phyloP scores from a whole-genome alignment of 92 coral and sea anemone species.

The Pocillopora meandrina region DNA sequence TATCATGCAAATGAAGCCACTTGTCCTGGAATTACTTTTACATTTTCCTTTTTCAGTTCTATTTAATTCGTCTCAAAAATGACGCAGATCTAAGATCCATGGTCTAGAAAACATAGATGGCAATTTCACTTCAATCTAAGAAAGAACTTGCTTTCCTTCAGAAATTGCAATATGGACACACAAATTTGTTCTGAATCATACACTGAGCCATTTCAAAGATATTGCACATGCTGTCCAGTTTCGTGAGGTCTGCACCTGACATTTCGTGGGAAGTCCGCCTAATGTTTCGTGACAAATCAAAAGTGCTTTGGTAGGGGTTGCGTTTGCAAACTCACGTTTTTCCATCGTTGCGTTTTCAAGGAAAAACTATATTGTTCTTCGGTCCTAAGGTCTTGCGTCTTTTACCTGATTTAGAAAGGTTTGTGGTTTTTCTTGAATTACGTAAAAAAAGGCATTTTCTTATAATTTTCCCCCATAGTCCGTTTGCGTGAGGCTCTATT shows the following conservation, averaged over 20 bases:
- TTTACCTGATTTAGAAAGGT: not conserved
- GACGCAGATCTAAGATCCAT: no score
- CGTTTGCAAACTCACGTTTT: slow-evolving; percentile 8
- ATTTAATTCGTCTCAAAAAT: no score
- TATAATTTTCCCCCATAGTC: not conserved
- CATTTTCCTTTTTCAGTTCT: no score
- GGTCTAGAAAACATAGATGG: no score
- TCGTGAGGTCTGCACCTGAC: no score
- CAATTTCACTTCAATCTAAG: no score
- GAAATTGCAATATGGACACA: not conserved
- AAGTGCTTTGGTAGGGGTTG: not conserved
- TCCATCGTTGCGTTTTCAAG: not conserved
- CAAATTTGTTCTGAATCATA: not conserved
- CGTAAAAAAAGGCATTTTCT: slow-evolving; percentile 16
- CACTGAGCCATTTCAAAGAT: not conserved
- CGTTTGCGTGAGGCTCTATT: not conserved
- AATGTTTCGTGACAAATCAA: not conserved
- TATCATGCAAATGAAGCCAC: not conserved
- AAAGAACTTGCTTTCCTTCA: no score
- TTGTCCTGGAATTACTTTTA: no score
- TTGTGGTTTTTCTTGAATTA: not conserved
- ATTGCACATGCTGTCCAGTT: not conserved
- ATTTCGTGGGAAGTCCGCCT: no score
- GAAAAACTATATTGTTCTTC: slow-evolving; percentile 7
- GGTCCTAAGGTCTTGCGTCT: not conserved